Conservation (phyloP, 2,888 invertebrate genomes). For the Acrocera orbiculus region DNA sequence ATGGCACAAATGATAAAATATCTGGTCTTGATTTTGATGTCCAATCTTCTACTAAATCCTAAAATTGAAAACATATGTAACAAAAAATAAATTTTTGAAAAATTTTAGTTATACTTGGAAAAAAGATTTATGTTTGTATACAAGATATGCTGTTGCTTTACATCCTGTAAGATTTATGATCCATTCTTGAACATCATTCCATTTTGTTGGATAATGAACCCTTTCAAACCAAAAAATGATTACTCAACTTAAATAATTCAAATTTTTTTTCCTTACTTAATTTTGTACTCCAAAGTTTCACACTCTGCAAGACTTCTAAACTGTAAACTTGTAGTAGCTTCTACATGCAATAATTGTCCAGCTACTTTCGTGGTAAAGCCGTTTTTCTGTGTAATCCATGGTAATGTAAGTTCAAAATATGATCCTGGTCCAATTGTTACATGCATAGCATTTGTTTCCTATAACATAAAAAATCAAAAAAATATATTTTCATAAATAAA, state of each 20-base stretch:
- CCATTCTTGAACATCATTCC: constrained; percentile 98
- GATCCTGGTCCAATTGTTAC: constrained; percentile 90
- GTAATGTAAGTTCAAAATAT: constrained; percentile 89
- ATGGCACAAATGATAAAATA: constrained; percentile 87
- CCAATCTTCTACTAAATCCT: constrained; percentile 93
- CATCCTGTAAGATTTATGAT: constrained; percentile 77
- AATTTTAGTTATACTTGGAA: constrained; percentile 44
- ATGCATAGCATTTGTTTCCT: constrained; percentile 91
- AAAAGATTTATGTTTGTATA: constrained; percentile 91
- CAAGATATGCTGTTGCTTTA: constrained; percentile 81
- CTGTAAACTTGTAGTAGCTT: constrained; percentile 88
- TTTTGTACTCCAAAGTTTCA: constrained; percentile 84
- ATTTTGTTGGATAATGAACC: constrained; percentile 70
- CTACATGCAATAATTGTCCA: constrained; percentile 83
- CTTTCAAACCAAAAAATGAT: constrained; percentile 12
- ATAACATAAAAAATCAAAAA: neutral
- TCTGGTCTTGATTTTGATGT: constrained; percentile 84
- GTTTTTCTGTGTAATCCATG: constrained; percentile 75
- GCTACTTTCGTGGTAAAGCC: constrained; percentile 84
- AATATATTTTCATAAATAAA: neutral
- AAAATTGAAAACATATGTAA: neutral
- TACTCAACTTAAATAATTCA: neutral
- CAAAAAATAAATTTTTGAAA: neutral
- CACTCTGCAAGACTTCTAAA: constrained; percentile 85
- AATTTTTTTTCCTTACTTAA: constrained; percentile 38